These are phyloP conservation scores for Lasioglossum morio DNA, from an alignment of 2,888 invertebrate species.

Conservation along the genomic window DNA sequence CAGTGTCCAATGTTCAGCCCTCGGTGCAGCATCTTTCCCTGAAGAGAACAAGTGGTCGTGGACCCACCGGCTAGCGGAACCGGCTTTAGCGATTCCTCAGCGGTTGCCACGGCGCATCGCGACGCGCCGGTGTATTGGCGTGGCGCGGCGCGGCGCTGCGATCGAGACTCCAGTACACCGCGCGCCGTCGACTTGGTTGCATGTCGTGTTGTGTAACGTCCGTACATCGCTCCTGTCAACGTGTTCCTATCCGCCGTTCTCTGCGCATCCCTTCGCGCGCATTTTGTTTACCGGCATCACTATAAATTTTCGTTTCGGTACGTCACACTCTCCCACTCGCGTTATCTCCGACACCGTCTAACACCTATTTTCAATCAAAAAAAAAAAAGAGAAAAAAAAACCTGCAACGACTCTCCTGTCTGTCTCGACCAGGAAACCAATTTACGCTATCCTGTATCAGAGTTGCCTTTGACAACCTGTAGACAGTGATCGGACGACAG, in stretches of 20 bases:
- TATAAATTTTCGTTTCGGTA: slow-evolving; percentile 36
- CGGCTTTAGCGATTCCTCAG: slow-evolving; percentile 57
- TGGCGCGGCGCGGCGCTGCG: slow-evolving; percentile 81
- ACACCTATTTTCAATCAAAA: neutral
- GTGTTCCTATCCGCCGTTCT: slow-evolving; percentile 17
- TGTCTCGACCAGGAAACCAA: neutral
- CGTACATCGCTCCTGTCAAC: slow-evolving; percentile 21
- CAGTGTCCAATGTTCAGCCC: neutral
- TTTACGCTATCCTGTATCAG: neutral
- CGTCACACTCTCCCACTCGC: neutral
- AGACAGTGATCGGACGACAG: slow-evolving; percentile 35
- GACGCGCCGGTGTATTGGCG: slow-evolving; percentile 63
- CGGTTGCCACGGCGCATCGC: slow-evolving; percentile 61
- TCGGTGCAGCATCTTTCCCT: slow-evolving; percentile 17
- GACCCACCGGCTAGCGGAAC: slow-evolving; percentile 52
- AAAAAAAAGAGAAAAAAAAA: no score
- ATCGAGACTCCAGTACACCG: slow-evolving; percentile 77
- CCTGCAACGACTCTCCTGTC: neutral
- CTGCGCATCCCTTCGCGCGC: slow-evolving; percentile 60
- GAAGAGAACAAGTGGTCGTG: slow-evolving; percentile 42
- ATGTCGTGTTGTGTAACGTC: slow-evolving; percentile 51
- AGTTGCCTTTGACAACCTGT: neutral
- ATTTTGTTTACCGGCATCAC: slow-evolving; percentile 55
- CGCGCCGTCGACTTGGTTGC: slow-evolving; percentile 76
- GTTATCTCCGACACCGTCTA: neutral